Conservation (phyloP, 2,888 invertebrate species). For the Macrophya alboannulata region DNA sequence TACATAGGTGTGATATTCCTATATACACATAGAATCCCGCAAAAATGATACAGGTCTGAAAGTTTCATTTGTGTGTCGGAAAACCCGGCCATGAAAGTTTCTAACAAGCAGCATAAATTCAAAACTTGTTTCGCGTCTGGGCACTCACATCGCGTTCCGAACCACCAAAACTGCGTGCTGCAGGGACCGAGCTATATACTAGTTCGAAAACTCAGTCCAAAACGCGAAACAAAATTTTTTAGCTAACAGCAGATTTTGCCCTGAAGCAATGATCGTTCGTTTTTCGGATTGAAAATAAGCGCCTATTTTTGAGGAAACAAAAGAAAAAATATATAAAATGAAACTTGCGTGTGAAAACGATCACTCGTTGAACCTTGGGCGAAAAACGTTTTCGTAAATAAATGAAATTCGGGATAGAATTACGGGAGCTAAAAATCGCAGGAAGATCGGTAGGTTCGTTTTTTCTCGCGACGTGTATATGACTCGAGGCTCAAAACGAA, state of each 20-base stretch:
- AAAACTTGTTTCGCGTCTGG: conserved; percentile 39
- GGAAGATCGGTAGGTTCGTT: not conserved
- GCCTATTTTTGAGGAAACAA: not conserved
- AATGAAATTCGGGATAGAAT: not conserved
- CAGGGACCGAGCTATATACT: not conserved
- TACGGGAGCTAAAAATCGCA: not conserved
- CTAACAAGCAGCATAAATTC: conserved; percentile 40
- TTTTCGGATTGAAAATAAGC: not conserved
- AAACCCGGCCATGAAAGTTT: conserved; percentile 13
- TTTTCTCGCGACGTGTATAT: too few relatives aligned
- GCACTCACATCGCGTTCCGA: not conserved
- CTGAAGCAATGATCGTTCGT: not conserved
- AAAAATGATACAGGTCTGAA: conserved; percentile 18
- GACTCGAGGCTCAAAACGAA: too few relatives aligned
- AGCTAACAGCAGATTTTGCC: not conserved
- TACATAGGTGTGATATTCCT: not conserved
- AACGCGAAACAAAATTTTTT: not conserved
- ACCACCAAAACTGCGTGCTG: too few relatives aligned
- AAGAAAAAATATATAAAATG: too few relatives aligned
- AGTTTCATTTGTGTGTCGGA: not conserved
- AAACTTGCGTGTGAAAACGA: not conserved
- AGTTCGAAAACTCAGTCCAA: not conserved
- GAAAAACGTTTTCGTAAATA: not conserved
- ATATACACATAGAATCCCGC: not conserved
- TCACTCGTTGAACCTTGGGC: not conserved